These are phyloP conservation scores for Bubo bubo DNA, from an alignment of 2,113 vertebrate species.

Conservation along the genomic window DNA sequence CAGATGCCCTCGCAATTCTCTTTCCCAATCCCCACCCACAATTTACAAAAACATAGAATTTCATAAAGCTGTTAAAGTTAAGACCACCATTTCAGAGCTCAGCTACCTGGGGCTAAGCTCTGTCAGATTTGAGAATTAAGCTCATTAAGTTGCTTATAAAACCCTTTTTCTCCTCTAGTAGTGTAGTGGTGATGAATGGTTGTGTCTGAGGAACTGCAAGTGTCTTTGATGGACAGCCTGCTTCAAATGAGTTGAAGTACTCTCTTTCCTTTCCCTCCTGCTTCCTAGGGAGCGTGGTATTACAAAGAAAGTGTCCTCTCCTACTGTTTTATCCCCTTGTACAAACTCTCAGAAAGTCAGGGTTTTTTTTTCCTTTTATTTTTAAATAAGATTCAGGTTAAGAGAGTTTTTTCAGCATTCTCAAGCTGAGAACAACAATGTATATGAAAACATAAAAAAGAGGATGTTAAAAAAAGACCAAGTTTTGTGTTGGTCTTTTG, in stretches of 20 bases:
- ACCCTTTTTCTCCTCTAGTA: not conserved
- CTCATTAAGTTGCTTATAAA: slow-evolving; percentile 28
- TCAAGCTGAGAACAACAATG: not conserved
- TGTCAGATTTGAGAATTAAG: slow-evolving; percentile 23
- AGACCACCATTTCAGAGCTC: not conserved
- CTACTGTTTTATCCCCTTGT: not conserved
- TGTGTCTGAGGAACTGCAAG: not conserved
- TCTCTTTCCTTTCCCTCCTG: not conserved
- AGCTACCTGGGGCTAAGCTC: not conserved
- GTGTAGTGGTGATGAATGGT: not conserved
- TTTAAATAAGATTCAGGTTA: not conserved
- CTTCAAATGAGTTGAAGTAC: not conserved
- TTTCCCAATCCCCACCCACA: not conserved
- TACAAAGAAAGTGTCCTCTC: not conserved
- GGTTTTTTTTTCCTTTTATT: not conserved
- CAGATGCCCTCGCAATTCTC: not conserved
- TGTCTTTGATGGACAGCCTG: not conserved
- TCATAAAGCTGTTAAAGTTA: not conserved
- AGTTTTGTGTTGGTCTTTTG: not conserved
- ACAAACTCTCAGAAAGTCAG: not conserved
- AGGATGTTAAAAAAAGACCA: not conserved
- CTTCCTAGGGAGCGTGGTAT: not conserved
- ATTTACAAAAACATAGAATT: not conserved
- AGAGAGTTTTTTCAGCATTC: not conserved
- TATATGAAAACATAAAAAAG: not conserved